Base-by-base conservation (phyloP, 2,113 vertebrate species). In the Neotoma lepida region DNA sequence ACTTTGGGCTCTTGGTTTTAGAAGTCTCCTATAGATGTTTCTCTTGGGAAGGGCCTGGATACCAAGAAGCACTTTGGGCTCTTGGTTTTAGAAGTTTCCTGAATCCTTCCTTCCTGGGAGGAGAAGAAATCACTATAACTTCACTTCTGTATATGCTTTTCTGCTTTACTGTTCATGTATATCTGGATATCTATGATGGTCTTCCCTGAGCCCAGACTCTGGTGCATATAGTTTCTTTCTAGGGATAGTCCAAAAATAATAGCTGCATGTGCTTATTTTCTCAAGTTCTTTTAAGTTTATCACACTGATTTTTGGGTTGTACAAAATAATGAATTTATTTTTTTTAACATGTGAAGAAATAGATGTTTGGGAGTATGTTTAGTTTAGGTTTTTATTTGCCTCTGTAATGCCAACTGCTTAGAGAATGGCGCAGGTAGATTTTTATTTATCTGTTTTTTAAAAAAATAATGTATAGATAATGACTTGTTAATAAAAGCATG, bases 371-470 rank as follows among this genome's bases (percentile, higher is more conserved):
- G 56, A 54, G 30, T 24, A 5, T 41, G 17, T 81, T 81, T 86
- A 41, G 13, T 94, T 95, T 44, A 64, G 70, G 86, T 78, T 87
- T 73, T 66, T 35, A 7, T 92, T 41, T 91, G 74, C 24, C 64
- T 54, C 10, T 61, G 4, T 46, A 51, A 51, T 30, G 46, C 61
- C n/a, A 49, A 84, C 86, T 68, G 56, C 22, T 41, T 90, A 51
- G 80, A 89, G 61, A 91, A 51, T 7, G 1, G 3, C 77, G 46
- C n/a, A 33, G 28, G 54, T 68, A 91, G 12, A 66, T 77, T 46
- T 35, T 87, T 35, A 63, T 1, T 73, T 18, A 15, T 28, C 10
- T 3, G 20, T 80, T n/a, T 68, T 56, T 39, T 33, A 12, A 28
- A 49, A 81, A 77, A 46, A 41, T 91, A 64, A 56, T 54, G 3